A percentile compares a stretch with the other conserved stretches of the same genome.
phyloP scores from a whole-genome alignment of 2,113 vertebrate genomes.

The Serilophus lunatus region DNA sequence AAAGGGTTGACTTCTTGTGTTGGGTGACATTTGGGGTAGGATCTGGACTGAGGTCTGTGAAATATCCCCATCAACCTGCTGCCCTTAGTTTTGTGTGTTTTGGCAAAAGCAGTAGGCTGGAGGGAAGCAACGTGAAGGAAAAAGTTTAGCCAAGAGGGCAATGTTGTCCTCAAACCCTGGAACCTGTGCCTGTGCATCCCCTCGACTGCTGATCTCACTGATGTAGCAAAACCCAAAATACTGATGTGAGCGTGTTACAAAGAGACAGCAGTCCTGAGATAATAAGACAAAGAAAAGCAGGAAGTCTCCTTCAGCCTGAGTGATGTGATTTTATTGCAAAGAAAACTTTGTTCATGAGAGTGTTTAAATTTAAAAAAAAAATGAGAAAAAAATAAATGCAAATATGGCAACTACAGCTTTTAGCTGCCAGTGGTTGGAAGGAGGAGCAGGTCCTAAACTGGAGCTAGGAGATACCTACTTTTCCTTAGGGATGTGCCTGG shows the following conservation, averaged over 20 bases:
- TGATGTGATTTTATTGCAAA: constrained; percentile 28
- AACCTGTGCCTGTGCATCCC: rapidly evolving
- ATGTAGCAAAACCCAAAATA: not conserved
- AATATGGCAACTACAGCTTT: not conserved
- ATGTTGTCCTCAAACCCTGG: not conserved
- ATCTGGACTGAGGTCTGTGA: not conserved
- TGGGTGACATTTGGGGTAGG: not conserved
- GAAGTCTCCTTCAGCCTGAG: not conserved
- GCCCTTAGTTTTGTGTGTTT: not conserved
- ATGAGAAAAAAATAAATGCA: not conserved
- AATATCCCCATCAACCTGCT: not conserved
- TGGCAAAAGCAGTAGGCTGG: not conserved
- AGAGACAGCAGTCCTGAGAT: not conserved
- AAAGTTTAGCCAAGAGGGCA: not conserved
- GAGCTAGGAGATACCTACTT: not conserved
- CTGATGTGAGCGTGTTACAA: not conserved
- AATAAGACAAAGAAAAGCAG: not conserved
- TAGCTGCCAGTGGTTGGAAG: not conserved
- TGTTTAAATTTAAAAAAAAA: not conserved
- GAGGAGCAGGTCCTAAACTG: not conserved
- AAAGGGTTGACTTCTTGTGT: not conserved
- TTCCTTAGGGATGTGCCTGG: not conserved
- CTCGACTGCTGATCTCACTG: rapidly evolving
- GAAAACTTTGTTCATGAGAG: not conserved
- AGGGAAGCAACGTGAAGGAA: not conserved